Base-by-base conservation (phyloP, 2,888 invertebrate species). In the Coenonympha arcania region DNA sequence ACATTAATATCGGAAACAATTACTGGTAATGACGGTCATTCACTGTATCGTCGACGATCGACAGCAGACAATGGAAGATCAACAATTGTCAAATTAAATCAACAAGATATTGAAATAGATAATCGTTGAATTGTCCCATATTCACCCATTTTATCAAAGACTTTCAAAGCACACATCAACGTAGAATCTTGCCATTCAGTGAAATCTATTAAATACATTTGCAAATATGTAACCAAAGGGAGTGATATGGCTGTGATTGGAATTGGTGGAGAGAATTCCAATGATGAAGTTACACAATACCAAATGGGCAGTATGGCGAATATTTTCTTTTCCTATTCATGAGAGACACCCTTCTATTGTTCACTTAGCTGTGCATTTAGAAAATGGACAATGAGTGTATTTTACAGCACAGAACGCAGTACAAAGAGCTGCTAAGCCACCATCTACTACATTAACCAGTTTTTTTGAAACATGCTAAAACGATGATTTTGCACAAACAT, bases 211-310 rank as follows among this genome's bases (percentile, higher is more conserved):
- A 59, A 61, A 55, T 62, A 59, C 49, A 41, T 56, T 22, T 59
- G 57, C 56, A 63, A 78, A 59, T 81, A 80, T 61, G 68, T 80
- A 18, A 73, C 64, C 43, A 79, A 79, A 69, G 73, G 37, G 4
- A 9, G 9, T n/a, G 26, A 28, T n/a, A 9, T n/a, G n/a, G 26
- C 26, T 2, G 8, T 4, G n/a, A n/a, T n/a, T n/a, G n/a, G n/a
- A n/a, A n/a, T 28, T 28, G n/a, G 3, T 28, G n/a, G 9, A 4
- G 26, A 28, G 4, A 19, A 11, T 28, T n/a, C 3, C 4, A 15
- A 33, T 16, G 18, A 34, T 18, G 34, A 34, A 18, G 18, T 34
- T 2, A 9, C 8, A 18, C 5, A 4, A 4, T 34, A 9, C 15
- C 20, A 31, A 15, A 18, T n/a, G n/a, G 5, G 20, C 20, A 4